A percentile compares a stretch with the other conserved stretches of the same genome.
Conservation (phyloP, 2,797 vertebrate genomes). For the Spatula versicolor region DNA sequence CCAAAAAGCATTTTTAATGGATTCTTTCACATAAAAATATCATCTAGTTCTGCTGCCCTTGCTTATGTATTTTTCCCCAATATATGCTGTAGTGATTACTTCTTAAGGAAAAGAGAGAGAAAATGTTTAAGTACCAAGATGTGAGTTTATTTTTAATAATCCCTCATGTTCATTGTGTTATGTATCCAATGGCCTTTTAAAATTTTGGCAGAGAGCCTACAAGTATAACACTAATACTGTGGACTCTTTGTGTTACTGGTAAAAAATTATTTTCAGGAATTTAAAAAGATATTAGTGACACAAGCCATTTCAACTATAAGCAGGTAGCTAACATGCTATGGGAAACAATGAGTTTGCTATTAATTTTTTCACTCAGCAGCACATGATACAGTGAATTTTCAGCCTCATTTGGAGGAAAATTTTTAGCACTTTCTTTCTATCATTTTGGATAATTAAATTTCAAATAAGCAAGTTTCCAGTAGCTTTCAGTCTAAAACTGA, state of each 20-base stretch:
- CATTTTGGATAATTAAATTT: not conserved
- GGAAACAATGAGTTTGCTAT: not conserved
- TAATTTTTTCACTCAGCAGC: not conserved
- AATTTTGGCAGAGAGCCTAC: not conserved
- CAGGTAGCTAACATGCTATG: not conserved
- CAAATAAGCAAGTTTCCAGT: not conserved
- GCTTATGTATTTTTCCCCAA: not conserved
- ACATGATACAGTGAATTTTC: not conserved
- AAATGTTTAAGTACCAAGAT: not conserved
- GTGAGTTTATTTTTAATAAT: constrained; percentile 46
- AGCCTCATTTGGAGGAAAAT: not conserved
- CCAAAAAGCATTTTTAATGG: constrained; percentile 20
- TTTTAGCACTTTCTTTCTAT: not conserved
- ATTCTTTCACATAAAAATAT: not conserved
- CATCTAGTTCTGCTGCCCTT: not conserved
- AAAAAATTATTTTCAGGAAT: constrained; percentile 18
- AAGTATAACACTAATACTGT: not conserved
- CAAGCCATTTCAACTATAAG: not conserved
- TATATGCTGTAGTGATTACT: not conserved
- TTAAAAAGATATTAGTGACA: not conserved
- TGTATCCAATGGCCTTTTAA: not conserved
- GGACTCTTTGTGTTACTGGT: not conserved
- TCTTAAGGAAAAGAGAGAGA: not conserved
- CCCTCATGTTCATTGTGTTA: not conserved
- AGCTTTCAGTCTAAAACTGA: not conserved